Evolutionary conservation across 2,113 vertebrate species (phyloP), one percentile per base, ranked within the genome.

Genomic region (Ciconia maguari): DNA sequence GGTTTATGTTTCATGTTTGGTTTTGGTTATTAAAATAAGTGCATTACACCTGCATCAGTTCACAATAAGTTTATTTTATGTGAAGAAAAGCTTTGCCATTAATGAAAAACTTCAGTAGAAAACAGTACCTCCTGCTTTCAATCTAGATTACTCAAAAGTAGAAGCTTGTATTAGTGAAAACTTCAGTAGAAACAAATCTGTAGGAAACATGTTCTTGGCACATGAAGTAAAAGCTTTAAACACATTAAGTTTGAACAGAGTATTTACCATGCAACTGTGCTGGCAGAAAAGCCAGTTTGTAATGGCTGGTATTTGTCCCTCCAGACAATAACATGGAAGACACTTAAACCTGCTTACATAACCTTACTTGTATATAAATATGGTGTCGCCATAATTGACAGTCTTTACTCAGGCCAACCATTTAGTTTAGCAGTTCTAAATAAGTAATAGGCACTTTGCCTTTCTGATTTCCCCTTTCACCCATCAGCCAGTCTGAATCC

Each of bases 361-460:
- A 98, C 97, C 91, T 98, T 98, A 98, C 97, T 92, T 97, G 97
- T 96, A 97, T 98, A 99, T 99, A 99, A 99, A 99, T 98, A 99
- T 26, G 97, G 76, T 96, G 96, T 97, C 97, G 82, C 94, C 91
- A 97, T 96, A 95, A 94, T 87, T 90, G 89, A 94, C 95, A 96
- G 90, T 95, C 97, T 98, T 97, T 97, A 95, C 81, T 90, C 29
- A 92, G 95, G 94, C 86, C 96, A 96, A 91, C 90, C 66, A 92
- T 87, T 98, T 98, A 99, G 98, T 99, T 99, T 71, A 99, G 98
- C 93, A 99, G 98, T 98, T 99, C 99, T 98, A 99, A 98, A 97
- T 99, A 99, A 92, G 99, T 99, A 98, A 99, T 99, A 91, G 99
- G 99, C 97, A 99, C 99, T 98, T 99, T 99, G 98, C 99, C 99